Percentiles rank a stretch among this genome's conserved stretches.
phyloP scores from a whole-genome alignment of 35 echinoderm and acorn worm species.

The Holothuria glaberrima region DNA sequence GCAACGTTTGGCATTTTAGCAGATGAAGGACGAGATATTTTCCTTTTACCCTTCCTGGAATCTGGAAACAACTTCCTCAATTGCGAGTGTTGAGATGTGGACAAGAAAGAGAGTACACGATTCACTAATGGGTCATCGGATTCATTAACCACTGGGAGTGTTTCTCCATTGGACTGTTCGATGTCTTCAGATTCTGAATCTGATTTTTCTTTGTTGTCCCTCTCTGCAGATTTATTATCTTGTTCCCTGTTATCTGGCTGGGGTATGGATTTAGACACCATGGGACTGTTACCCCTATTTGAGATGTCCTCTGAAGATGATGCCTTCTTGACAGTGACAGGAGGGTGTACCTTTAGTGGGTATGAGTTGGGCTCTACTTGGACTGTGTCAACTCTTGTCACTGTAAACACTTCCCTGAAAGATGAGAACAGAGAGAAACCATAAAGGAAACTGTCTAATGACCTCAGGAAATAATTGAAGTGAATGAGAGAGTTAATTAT shows the following conservation, averaged over 20 bases:
- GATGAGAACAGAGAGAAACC: not conserved
- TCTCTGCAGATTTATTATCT: not conserved
- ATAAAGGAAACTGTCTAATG: not conserved
- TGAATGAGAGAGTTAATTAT: not conserved
- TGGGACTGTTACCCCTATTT: slow-evolving; percentile 10
- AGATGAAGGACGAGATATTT: slow-evolving; percentile 8
- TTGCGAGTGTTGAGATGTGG: slow-evolving; percentile 33
- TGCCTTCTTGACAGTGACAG: slow-evolving; percentile 1
- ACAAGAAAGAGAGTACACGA: slow-evolving; percentile 64
- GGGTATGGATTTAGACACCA: not conserved
- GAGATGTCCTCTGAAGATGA: not conserved
- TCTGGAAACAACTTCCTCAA: slow-evolving; percentile 72
- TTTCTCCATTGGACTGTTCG: slow-evolving; percentile 11
- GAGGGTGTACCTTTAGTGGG: not conserved
- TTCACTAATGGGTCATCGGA: slow-evolving; percentile 65
- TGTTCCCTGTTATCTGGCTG: slow-evolving; percentile 12
- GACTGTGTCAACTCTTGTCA: not conserved
- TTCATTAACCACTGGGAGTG: slow-evolving; percentile 25
- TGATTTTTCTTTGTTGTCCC: slow-evolving; percentile 13
- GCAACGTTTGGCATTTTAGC: slow-evolving; percentile 67
- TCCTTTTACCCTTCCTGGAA: slow-evolving; percentile 16
- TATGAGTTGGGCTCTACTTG: not conserved
- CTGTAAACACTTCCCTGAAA: slow-evolving; percentile 30
- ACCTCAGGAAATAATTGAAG: slow-evolving; percentile 17
- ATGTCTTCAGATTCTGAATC: slow-evolving; percentile 16